Conservation (phyloP, 2,797 vertebrate genomes). For the Melanogrammus aeglefinus region DNA sequence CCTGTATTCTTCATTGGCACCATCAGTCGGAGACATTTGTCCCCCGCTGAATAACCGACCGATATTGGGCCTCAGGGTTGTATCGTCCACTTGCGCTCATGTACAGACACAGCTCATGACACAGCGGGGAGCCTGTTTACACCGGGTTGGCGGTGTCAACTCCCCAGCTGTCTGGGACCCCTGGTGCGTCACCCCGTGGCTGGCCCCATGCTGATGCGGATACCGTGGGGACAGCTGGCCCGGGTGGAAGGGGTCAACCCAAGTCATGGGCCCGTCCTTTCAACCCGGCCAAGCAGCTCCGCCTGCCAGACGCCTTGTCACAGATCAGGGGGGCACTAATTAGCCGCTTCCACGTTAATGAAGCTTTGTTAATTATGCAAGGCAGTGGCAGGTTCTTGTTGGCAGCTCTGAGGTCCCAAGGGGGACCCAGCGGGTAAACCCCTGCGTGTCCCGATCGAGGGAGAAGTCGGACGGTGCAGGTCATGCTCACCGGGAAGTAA, state of each 20-base stretch:
- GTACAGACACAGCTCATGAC: constrained; percentile 28
- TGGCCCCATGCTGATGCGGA: not conserved
- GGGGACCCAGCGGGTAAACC: not conserved
- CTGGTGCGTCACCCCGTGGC: constrained; percentile 23
- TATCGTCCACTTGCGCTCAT: not conserved
- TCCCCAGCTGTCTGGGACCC: constrained; percentile 25
- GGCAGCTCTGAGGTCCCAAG: constrained; percentile 1
- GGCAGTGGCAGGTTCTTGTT: constrained; percentile 18
- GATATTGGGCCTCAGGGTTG: not conserved
- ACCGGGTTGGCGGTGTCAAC: constrained; percentile 31
- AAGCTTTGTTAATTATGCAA: constrained; percentile 33
- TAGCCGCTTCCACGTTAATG: constrained; percentile 26
- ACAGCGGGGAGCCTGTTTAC: constrained; percentile 17
- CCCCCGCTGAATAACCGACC: constrained; percentile 9
- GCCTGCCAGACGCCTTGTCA: constrained; percentile 33
- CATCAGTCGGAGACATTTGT: constrained; percentile 25
- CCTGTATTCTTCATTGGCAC: not conserved
- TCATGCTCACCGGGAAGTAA: not conserved
- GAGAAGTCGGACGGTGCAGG: not conserved
- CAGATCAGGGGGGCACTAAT: constrained; percentile 28
- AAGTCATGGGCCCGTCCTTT: constrained; percentile 20
- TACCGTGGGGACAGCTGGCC: constrained; percentile 15
- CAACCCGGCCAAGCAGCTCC: constrained; percentile 19
- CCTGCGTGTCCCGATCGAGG: constrained; percentile 12
- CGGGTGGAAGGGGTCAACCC: constrained; percentile 5